Conservation (phyloP, 2,797 vertebrate genomes). For the Argya squamiceps region DNA sequence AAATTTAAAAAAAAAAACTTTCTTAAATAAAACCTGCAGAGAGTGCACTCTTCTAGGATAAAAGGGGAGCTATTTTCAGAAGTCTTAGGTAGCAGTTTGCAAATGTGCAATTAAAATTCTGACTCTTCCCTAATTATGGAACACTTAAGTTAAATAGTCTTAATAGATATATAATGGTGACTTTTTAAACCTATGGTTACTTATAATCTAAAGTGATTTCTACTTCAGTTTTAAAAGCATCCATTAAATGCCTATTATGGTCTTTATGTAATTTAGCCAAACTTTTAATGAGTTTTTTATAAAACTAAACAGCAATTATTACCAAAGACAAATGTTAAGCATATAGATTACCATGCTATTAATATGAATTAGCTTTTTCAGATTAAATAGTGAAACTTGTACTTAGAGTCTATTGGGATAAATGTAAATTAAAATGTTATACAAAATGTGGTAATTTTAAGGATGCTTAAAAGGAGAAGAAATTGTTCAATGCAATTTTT, state of each 20-base stretch:
- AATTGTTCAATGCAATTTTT: not conserved
- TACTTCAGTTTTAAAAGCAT: conserved; percentile 69
- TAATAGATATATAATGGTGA: conserved; percentile 78
- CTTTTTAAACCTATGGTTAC: conserved; percentile 74
- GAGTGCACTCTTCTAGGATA: not conserved
- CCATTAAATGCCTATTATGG: conserved; percentile 73
- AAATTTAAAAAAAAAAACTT: not conserved
- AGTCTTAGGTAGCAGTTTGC: conserved; percentile 68
- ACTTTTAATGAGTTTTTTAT: conserved; percentile 72
- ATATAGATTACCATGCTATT: conserved; percentile 54
- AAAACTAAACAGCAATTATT: conserved; percentile 73
- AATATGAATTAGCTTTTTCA: conserved; percentile 50
- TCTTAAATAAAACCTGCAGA: not conserved
- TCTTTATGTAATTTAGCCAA: conserved; percentile 74
- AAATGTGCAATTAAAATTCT: conserved; percentile 79
- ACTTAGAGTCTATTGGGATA: not conserved
- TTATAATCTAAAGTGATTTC: conserved; percentile 75
- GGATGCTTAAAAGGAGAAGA: not conserved
- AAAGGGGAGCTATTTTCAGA: conserved; percentile 59
- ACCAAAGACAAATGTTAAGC: conserved; percentile 68
- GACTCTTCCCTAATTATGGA: conserved; percentile 72
- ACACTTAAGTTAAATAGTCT: conserved; percentile 77
- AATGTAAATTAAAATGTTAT: not conserved
- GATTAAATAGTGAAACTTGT: conserved; percentile 43
- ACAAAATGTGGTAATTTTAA: not conserved